phyloP scores from a whole-genome alignment of 2,888 invertebrate species.

The Axea sp. region DNA sequence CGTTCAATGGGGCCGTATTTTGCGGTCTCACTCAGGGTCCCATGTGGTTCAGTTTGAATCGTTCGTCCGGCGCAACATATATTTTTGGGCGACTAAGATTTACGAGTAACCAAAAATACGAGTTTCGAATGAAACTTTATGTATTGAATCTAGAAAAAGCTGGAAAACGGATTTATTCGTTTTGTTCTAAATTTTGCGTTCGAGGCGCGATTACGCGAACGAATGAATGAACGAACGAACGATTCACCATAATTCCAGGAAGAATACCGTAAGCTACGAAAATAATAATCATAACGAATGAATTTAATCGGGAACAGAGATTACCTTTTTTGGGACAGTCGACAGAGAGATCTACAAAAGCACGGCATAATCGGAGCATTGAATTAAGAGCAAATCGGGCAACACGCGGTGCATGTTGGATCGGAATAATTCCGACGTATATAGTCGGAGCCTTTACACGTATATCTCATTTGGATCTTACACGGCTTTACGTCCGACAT shows the following conservation, averaged over 20 bases:
- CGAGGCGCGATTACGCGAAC: not conserved
- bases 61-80: constrained; percentile 14
- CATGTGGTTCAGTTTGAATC: constrained; percentile 10
- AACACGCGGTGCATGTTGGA: constrained; percentile 27
- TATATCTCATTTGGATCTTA: constrained; percentile 60
- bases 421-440: constrained; percentile 47
- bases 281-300: too few species aligned
- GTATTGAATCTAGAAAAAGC: constrained; percentile 9
- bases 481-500: constrained; percentile 58
- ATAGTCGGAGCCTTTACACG: constrained; percentile 49
- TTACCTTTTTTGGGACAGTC: too few species aligned
- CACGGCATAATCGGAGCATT: constrained; percentile 30
- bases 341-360: too few species aligned
- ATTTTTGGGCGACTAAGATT: constrained; percentile 26
- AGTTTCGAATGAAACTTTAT: constrained; percentile 20
- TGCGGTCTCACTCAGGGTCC: constrained; percentile 51
- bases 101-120: constrained; percentile 21
- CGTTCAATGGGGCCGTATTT: constrained; percentile 65
- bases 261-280: too few species aligned
- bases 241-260: too few species aligned
- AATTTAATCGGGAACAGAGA: too few species aligned
- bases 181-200: constrained; percentile 18
- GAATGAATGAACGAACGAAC: too few species aligned
- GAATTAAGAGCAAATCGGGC: constrained; percentile 40
- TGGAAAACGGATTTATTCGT: constrained; percentile 12